Evolutionary conservation across 2,888 invertebrate genomes (phyloP).

Genomic region (Elaeidobius kamerunicus): DNA sequence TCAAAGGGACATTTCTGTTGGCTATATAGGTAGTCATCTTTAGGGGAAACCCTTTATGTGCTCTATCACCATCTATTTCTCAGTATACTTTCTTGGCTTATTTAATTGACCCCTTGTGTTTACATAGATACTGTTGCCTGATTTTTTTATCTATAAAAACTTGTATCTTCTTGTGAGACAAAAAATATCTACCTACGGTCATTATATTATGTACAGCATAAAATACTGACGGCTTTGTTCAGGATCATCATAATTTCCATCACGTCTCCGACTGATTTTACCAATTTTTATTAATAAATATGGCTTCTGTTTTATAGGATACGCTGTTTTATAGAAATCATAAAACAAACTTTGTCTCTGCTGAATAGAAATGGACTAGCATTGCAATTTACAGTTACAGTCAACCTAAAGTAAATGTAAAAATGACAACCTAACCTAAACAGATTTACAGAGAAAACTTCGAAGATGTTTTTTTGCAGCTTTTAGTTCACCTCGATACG

Average conservation of each 20-base stretch:
- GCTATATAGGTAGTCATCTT: conserved; percentile 18
- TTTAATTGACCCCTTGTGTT: conserved; percentile 14
- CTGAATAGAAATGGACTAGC: conserved; percentile 1
- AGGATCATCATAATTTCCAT: conserved; percentile 11
- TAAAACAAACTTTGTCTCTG: conserved; percentile 6
- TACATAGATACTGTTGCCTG: conserved; percentile 13
- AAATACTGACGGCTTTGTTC: neutral
- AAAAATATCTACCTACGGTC: neutral
- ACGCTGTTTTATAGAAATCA: conserved; percentile 7
- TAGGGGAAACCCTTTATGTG: conserved; percentile 17
- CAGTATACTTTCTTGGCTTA: conserved; percentile 10
- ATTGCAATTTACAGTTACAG: conserved; percentile 8
- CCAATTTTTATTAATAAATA: conserved; percentile 3
- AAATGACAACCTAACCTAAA: conserved; percentile 4
- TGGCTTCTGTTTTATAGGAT: neutral
- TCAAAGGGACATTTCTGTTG: conserved; percentile 6
- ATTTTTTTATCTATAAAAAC: conserved; percentile 15
- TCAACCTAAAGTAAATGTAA: neutral
- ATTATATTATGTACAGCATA: neutral
- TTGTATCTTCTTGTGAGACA: conserved; percentile 12
- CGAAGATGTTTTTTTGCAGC: conserved; percentile 1
- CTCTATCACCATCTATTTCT: conserved; percentile 14
- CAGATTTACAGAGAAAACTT: conserved; percentile 4
- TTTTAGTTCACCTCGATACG: conserved; percentile 10
- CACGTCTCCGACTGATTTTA: conserved; percentile 10